Conservation (phyloP, 1,140 invertebrate genomes). For the Drosophila punjabiensis region DNA sequence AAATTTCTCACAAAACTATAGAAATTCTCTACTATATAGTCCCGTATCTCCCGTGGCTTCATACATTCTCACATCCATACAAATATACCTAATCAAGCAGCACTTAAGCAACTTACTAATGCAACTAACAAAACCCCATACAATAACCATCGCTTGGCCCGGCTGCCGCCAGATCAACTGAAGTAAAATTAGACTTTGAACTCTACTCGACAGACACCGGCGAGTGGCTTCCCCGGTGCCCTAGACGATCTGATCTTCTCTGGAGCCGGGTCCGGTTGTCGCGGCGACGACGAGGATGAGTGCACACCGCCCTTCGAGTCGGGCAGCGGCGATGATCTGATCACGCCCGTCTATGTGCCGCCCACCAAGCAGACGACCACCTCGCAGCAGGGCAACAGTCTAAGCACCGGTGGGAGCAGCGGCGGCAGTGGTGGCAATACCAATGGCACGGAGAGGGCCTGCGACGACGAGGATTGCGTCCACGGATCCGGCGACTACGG, state of each 20-base stretch:
- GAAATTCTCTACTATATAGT: background rate
- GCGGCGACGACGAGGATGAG: conserved; percentile 94
- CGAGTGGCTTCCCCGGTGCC: conserved; percentile 91
- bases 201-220: conserved; percentile 90
- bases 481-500: conserved; percentile 90
- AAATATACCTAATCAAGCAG: conserved; percentile 35
- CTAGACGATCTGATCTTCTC: conserved; percentile 95
- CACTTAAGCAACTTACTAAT: conserved; percentile 62
- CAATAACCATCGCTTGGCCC: conserved; percentile 62
- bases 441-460: conserved; percentile 86
- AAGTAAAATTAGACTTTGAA: conserved; percentile 80
- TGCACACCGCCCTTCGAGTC: conserved; percentile 93
- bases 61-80: conserved; percentile 13
- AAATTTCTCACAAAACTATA: background rate
- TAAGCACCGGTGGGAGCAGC: conserved; percentile 34
- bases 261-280: conserved; percentile 94
- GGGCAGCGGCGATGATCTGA: conserved; percentile 94
- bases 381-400: conserved; percentile 85
- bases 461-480: conserved; percentile 93
- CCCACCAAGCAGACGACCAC: conserved; percentile 90
- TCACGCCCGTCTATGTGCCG: conserved; percentile 96
- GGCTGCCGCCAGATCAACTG: conserved; percentile 73
- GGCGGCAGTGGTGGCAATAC: conserved; percentile 43
- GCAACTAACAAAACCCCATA: conserved; percentile 60
- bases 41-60: background rate